Evolutionary conservation across 1,140 invertebrate genomes (phyloP), one percentile per base, ranked within the genome.

Genomic region (Hycleus cichorii): DNA sequence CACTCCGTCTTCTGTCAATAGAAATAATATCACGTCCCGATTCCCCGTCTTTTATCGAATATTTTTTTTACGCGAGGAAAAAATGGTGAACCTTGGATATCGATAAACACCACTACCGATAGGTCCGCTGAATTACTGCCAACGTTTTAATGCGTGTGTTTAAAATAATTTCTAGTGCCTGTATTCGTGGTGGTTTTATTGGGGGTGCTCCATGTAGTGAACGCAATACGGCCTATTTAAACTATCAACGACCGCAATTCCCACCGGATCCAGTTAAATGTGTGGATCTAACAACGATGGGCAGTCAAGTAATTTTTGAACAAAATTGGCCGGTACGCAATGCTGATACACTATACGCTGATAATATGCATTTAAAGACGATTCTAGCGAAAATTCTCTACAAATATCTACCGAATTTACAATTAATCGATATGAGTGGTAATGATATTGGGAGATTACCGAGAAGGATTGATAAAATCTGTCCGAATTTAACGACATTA

Each of bases 321-420:
- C 49, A 32, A 45, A 50, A 53, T 43, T 64, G 39, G 45, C 44
- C 38, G 4, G 54, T 66, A 5, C 11, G 27, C 9, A 8, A 47
- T 57, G 62, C 63, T 10, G 62, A 67, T 45, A 70, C 67, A 32
- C 46, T 71, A 5, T 69, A 66, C 49, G 64, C 67, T 0, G 66
- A 70, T 48, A 57, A 68, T 26, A 68, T 70, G 63, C 51, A 61
- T 9, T 47, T 71, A 24, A 32, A 32, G 7, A 59, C 39, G 27
- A 60, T 12, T 10, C 51, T 70, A 51, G 67, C 67, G 0, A 43
- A 53, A 6, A 39, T 47, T 4, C 39, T 66, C 4, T 46, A 66
- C 6, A 46, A 44, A 8, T 9, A 32, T 0, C 39, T 71, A 38
- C 64, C 67, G 2, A 64, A 63, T 27, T 47, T 70, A 25, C 57